Base-by-base conservation (phyloP, 2,797 vertebrate genomes). In the Momotus momota region DNA sequence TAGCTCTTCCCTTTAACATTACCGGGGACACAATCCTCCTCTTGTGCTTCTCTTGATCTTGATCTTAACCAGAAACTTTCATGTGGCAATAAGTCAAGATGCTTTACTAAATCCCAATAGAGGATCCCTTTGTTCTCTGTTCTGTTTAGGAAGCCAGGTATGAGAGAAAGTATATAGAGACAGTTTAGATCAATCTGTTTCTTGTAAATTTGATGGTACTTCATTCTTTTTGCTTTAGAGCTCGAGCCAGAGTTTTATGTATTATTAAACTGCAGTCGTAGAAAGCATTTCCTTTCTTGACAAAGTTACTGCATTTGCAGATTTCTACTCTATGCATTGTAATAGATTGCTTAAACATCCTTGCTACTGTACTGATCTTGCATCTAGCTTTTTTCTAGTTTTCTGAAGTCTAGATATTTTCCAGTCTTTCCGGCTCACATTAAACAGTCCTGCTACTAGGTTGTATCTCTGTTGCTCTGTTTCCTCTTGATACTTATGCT, bases 111-210 rank as follows among this genome's bases (percentile, higher is more conserved):
- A 74, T 89, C 84, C 67, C 61, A 46, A 4, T 0, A 87, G 81
- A 93, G 55, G 10, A 73, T 87, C 55, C 14, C 40, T 93, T 95
- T 93, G 64, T 91, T 93, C 77, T 92, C 69, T 67, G 22, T 12
- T 84, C 60, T 43, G 86, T 82, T 75, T 70, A 27, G 67, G 55
- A 72, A 89, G 43, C 14, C 84, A 94, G 71, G 55, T 93, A 62
- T 31, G 78, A 54, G 64, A 78, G 54, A 79, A 90, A 92, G 66
- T 57, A 35, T 13, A 51, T 29, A 41, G 21, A 43, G 74, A 84
- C 81, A 60, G 43, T 70, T 26, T 38, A 48, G 58, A 92, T 91
- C 66, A 84, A 81, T 81, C 52, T 52, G 35, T 70, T 88, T 65
- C 72, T 83, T 70, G 43, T 65, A 70, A 65, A 79, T 86, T 72